Percentiles rank a stretch among this genome's conserved stretches.
These are phyloP conservation scores for Xanthia togata DNA, from an alignment of 2,888 invertebrate genomes.

Conservation along the genomic window DNA sequence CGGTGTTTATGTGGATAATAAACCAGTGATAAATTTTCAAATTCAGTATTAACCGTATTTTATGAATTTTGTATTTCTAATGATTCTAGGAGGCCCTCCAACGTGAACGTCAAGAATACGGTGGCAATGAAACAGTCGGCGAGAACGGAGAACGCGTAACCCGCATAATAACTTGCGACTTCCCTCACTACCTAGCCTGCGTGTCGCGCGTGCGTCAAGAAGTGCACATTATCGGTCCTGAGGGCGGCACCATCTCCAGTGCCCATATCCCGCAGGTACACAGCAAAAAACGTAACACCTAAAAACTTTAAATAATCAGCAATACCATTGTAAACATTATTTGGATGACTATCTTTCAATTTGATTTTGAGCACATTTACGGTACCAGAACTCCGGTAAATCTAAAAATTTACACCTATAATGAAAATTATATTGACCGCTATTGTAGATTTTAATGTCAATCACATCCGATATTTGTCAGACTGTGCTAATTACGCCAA, in stretches of 20 bases:
- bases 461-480: background rate
- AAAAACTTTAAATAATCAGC: background rate
- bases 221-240: slow-evolving; percentile 98
- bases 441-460: background rate
- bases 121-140: slow-evolving; percentile 81
- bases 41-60: no score
- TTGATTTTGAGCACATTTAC: background rate
- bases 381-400: background rate
- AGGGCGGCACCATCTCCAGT: slow-evolving; percentile 99
- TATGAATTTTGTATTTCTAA: no score
- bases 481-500: background rate
- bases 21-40: no score
- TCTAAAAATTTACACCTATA: background rate
- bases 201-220: slow-evolving; percentile 98
- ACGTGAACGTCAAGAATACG: slow-evolving; percentile 97
- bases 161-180: slow-evolving; percentile 98
- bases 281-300: background rate
- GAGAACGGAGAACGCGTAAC: slow-evolving; percentile 96
- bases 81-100: slow-evolving; percentile 92
- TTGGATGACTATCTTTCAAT: background rate
- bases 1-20: no score
- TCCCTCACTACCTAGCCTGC: slow-evolving; percentile 99
- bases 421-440: no score
- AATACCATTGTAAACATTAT: no score
- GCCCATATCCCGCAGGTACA: slow-evolving; percentile 95